Evolutionary conservation across 2,113 vertebrate genomes (phyloP), one percentile per base, ranked within the genome.

Genomic region (Phalacrocorax aristotelis): DNA sequence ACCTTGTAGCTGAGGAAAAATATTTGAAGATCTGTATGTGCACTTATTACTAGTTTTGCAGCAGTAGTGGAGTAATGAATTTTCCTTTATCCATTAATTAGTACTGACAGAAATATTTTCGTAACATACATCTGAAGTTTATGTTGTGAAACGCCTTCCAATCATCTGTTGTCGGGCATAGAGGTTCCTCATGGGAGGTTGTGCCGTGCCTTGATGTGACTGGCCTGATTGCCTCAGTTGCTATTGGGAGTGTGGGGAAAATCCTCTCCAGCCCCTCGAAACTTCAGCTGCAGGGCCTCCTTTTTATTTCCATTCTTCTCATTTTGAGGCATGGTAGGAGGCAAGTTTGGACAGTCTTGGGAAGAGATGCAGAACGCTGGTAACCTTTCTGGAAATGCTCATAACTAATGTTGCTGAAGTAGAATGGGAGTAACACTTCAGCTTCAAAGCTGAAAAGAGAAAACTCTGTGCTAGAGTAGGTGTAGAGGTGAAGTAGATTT

Each of bases 231-330:
- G 26, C 40, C 30, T 40, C 44, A 7, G 2, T 81, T 5, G 2
- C 48, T 40, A 0, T 5, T 7, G 52, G 26, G n/a, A 72, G 15
- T 0, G 0, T 57, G 52, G 36, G 58, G 29, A 40, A 69, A 90
- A 57, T 68, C 38, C 44, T 69, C 7, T 76, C 4, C 1, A 60
- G 26, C 30, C 23, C 17, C 23, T 85, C 21, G 5, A 36, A 77
- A 52, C 26, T 57, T 72, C 30, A 86, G 60, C 68, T 83, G 23
- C 34, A 49, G 49, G 36, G 13, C 49, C 77, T 65, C 16, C 14
- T 20, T 76, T 74, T 71, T 29, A 25, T 64, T 93, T 87, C 65
- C 25, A 9, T 32, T 52, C 1, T 83, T 78, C 48, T n/a, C 9
- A 2, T 49, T 85, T 76, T 78, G 6, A 12, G 64, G 64, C 48